Percentiles rank a stretch among this genome's conserved stretches.
Conservation (phyloP, 2,797 vertebrate species). For the Thunnus albacares region DNA sequence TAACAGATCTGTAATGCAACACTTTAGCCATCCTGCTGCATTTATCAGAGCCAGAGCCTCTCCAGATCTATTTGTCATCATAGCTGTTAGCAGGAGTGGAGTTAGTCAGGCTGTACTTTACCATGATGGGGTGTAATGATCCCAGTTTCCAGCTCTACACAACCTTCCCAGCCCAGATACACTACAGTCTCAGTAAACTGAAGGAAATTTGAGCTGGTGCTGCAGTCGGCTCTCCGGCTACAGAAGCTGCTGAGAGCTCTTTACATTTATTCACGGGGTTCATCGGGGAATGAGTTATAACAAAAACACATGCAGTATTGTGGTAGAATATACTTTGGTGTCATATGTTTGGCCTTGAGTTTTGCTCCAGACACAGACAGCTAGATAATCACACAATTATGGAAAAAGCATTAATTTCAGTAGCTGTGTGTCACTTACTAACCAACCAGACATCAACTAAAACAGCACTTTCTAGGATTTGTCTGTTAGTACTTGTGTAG, state of each 20-base stretch:
- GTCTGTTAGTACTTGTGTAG: conserved; percentile 4
- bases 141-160: conserved; percentile 34
- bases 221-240: neutral
- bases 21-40: conserved; percentile 50
- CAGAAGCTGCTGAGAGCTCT: conserved; percentile 4
- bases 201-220: conserved; percentile 17
- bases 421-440: neutral
- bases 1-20: conserved; percentile 56
- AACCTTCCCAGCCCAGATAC: conserved; percentile 1
- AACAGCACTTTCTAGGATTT: neutral
- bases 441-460: neutral
- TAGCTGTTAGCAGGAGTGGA: conserved; percentile 48
- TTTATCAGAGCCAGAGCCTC: conserved; percentile 55
- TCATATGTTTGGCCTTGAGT: neutral
- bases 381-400: neutral
- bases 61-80: conserved; percentile 62
- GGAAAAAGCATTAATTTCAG: neutral
- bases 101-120: conserved; percentile 57
- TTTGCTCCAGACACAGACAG: neutral
- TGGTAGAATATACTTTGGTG: neutral
- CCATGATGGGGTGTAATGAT: conserved; percentile 60
- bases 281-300: conserved; percentile 3
- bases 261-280: conserved; percentile 13
- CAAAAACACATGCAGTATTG: neutral
- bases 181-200: conserved; percentile 28